phyloP scores from a whole-genome alignment of 1,140 invertebrate genomes.

The Zaprionus africanus region DNA sequence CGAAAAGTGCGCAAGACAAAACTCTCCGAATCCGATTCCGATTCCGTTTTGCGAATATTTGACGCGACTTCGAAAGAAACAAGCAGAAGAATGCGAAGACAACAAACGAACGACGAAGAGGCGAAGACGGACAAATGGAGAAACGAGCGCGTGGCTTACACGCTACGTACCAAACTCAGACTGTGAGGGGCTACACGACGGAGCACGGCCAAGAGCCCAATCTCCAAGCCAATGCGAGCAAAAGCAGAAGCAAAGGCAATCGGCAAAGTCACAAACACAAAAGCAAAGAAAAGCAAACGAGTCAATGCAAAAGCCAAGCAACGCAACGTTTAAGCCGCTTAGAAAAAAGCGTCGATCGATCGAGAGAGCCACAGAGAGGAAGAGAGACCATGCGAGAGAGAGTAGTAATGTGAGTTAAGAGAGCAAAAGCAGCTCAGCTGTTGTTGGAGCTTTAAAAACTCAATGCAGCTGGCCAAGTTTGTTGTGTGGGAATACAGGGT shows the following conservation, averaged over 20 bases:
- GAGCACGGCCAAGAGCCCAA: slow-evolving; percentile 23
- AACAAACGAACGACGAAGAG: slow-evolving; percentile 11
- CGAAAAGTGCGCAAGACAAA: slow-evolving; percentile 52
- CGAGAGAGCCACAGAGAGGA: not conserved
- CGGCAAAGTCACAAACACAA: slow-evolving; percentile 9
- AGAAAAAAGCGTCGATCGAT: slow-evolving; percentile 35
- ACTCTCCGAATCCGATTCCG: not conserved
- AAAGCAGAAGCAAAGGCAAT: slow-evolving; percentile 11
- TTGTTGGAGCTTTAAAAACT: slow-evolving; percentile 21
- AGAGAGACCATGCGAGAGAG: not conserved
- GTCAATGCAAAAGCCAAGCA: slow-evolving; percentile 37
- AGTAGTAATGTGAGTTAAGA: not conserved
- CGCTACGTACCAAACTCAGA: slow-evolving; percentile 68
- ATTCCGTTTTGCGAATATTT: not conserved
- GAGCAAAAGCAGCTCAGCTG: slow-evolving; percentile 33
- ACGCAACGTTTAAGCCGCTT: slow-evolving; percentile 33
- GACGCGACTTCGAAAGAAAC: slow-evolving; percentile 30
- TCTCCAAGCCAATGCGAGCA: not conserved
- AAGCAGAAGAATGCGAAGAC: slow-evolving; percentile 12
- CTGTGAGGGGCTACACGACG: slow-evolving; percentile 35
- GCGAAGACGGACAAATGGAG: not conserved
- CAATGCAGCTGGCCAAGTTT: slow-evolving; percentile 14
- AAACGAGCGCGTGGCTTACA: slow-evolving; percentile 70
- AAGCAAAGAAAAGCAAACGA: slow-evolving; percentile 21
- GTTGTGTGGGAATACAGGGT: slow-evolving; percentile 25